These are phyloP conservation scores for Nibea coibor DNA, from an alignment of 2,113 vertebrate genomes.

Conservation along the genomic window DNA sequence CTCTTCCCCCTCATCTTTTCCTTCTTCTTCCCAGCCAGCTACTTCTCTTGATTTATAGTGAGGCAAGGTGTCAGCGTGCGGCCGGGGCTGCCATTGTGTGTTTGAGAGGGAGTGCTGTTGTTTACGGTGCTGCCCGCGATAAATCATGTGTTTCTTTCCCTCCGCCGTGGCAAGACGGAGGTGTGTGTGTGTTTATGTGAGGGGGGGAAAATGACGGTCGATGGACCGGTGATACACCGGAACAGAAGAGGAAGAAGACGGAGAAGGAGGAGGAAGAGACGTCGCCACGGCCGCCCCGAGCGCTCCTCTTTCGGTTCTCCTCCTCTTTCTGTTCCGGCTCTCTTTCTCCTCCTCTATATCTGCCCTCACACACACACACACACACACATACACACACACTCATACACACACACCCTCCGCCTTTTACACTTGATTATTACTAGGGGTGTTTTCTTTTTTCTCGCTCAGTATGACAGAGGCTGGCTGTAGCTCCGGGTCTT, in stretches of 20 bases:
- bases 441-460: slow-evolving; percentile 75
- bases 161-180: slow-evolving; percentile 47
- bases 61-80: slow-evolving; percentile 92
- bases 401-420: slow-evolving; percentile 18
- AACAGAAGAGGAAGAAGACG: slow-evolving; percentile 58
- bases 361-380: slow-evolving; percentile 29
- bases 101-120: slow-evolving; percentile 94
- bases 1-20: slow-evolving; percentile 37
- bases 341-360: slow-evolving; percentile 19
- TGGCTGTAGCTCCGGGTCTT: slow-evolving; percentile 87
- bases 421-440: slow-evolving; percentile 86
- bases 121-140: slow-evolving; percentile 91
- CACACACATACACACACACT: slow-evolving; percentile 10
- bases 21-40: slow-evolving; percentile 72
- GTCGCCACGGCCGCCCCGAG: neutral
- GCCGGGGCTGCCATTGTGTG: slow-evolving; percentile 90
- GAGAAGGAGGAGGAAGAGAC: slow-evolving; percentile 37
- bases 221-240: slow-evolving; percentile 85
- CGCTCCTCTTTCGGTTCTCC: slow-evolving; percentile 21
- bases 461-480: slow-evolving; percentile 87
- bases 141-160: slow-evolving; percentile 88
- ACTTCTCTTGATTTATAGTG: slow-evolving; percentile 95
- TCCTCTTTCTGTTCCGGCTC: slow-evolving; percentile 26
- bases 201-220: slow-evolving; percentile 87
- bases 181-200: too few species aligned